These are phyloP conservation scores for Sebastes kiyomatsui DNA, from an alignment of 2,797 vertebrate species.

Conservation along the genomic window DNA sequence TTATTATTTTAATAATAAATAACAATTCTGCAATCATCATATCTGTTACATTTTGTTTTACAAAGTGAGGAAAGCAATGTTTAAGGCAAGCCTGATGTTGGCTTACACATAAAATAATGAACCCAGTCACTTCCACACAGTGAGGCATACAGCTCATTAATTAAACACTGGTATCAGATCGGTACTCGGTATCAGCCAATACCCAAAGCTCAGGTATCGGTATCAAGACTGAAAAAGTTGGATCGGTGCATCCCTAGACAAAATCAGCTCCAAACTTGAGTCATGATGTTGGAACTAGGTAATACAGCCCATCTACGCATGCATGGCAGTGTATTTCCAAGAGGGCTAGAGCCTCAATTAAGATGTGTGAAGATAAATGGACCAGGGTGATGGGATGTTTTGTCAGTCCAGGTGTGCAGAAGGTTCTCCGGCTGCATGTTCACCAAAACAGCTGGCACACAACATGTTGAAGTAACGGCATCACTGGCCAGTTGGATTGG, in stretches of 20 bases:
- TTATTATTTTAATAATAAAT: no score
- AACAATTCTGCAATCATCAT: no score
- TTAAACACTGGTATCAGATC: no score
- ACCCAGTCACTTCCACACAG: no score
- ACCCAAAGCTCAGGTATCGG: no score
- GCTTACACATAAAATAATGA: no score
- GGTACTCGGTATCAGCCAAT: no score
- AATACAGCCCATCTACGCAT: neutral
- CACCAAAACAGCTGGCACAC: slow-evolving; percentile 47
- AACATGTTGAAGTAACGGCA: slow-evolving; percentile 49
- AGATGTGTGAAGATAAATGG: neutral
- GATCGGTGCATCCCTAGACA: neutral
- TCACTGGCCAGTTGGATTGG: slow-evolving; percentile 33
- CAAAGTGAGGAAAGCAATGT: no score
- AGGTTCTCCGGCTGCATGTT: slow-evolving; percentile 10
- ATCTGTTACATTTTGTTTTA: no score
- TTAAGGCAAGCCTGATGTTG: no score
- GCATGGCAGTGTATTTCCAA: neutral
- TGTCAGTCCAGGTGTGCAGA: neutral
- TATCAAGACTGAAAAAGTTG: no score
- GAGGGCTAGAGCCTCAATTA: neutral
- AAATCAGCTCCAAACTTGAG: neutral
- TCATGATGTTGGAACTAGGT: neutral
- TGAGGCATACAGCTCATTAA: no score
- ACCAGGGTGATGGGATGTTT: neutral